Base-by-base conservation (phyloP, 2,113 vertebrate species). In the Zosterops japonicus region DNA sequence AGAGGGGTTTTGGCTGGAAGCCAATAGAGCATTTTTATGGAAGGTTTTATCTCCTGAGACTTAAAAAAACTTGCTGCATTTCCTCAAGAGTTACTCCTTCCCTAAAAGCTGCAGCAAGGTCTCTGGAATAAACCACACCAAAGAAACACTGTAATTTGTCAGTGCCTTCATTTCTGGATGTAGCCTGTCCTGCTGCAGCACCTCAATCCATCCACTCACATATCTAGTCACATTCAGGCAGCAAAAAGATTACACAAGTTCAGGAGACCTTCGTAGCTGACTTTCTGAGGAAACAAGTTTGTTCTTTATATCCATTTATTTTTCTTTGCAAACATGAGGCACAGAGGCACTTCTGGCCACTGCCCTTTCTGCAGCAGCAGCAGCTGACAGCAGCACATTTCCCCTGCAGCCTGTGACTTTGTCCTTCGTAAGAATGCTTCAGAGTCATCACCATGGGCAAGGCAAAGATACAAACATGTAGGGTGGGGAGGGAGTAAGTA, bases 141-240 rank as follows among this genome's bases (percentile, higher is more conserved):
- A 68, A 49, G 61, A 78, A 92, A 49, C 50, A 47, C 59, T 60
- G 29, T 36, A 64, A 93, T 95, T 95, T 82, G 33, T 94, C 94
- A 95, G 67, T 49, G 59, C 41, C 71, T 83, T 87, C 41, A 29
- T 75, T 97, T 83, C 55, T 61, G 24, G 71, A 55, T 52, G 41
- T 33, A 88, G 60, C 60, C 53, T 57, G 52, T 84, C 55, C 68
- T 77, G 74, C 92, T 74, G 74, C 89, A 92, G 88, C 64, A 81
- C 72, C 76, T 68, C 57, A 83, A 95, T 96, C 85, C 85, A 95
- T 95, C 79, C 80, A 93, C 36, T 68, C 71, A 57, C 23, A 7
- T 56, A 83, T 52, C 92, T 81, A 87, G 90, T 74, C 94, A 71
- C 80, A 95, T 9, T 7, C 3, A 70, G 82, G 71, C 85, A 92